These are phyloP conservation scores for Entomobrya proxima DNA, from an alignment of 2,888 invertebrate species.

Conservation along the genomic window DNA sequence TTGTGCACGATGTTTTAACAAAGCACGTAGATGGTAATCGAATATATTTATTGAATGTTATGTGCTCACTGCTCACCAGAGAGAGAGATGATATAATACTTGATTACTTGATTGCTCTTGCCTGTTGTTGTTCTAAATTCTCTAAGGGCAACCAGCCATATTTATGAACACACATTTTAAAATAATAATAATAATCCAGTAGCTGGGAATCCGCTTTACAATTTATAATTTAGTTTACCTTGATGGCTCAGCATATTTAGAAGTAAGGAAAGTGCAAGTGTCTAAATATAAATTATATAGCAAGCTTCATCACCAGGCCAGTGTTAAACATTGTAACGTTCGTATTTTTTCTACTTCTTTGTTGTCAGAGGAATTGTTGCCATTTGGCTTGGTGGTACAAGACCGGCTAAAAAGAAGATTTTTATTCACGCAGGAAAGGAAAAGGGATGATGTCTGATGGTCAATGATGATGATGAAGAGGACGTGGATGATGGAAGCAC, in stretches of 20 bases:
- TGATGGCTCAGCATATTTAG: not conserved
- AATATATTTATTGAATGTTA: too few species aligned
- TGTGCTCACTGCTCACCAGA: too few species aligned
- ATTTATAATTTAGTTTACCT: not conserved
- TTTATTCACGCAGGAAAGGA: not conserved
- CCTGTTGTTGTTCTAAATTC: too few species aligned
- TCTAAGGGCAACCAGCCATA: not conserved
- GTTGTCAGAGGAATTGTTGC: not conserved
- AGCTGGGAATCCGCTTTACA: not conserved
- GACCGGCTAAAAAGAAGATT: not conserved
- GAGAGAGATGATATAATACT: not conserved
- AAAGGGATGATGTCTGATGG: conserved; percentile 20
- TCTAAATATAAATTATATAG: too few species aligned
- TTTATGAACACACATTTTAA: too few species aligned
- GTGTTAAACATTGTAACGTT: too few species aligned
- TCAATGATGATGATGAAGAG: not conserved
- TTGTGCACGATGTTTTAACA: conserved; percentile 7
- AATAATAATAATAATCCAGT: conserved; percentile 12
- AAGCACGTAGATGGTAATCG: not conserved
- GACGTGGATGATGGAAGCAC: conserved; percentile 28
- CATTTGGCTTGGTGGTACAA: not conserved
- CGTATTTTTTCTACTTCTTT: not conserved
- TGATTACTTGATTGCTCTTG: too few species aligned
- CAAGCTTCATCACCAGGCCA: too few species aligned
- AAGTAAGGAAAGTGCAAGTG: conserved; percentile 3